Evolutionary conservation across 2,797 vertebrate genomes (phyloP), one percentile per base, ranked within the genome.

Genomic region (Garrulus glandarius): DNA sequence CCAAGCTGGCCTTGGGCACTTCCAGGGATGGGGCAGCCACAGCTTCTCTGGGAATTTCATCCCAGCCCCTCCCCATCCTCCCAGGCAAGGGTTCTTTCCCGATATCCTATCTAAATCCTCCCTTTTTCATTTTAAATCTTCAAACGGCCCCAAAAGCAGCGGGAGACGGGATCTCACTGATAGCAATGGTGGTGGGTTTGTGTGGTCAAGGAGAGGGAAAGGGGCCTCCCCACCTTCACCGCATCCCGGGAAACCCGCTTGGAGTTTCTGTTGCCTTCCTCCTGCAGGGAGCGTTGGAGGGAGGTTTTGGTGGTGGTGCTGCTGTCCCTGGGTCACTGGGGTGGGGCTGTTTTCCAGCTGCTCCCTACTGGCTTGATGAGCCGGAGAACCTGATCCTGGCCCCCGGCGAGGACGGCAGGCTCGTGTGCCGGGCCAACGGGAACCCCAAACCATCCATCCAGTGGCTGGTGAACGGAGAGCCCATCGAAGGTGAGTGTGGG

Each of bases 341-440:
- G 10, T 1, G 34, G 27, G 93, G 88, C 7, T 97, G 9, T 94
- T 92, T 96, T 96, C 75, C 95, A 99, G 99, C 99, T 95, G 99
- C 99, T 93, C 99, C 99, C 6, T 99, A 99, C 87, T 99, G 99
- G 99, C 95, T 99, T 91, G 99, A 99, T 12, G 98, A 99, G 91
- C 99, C 99, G 4, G 97, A 98, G 52, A 99, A 99, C 93, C 98
- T 99, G 67, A 99, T 99, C 79, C 97, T 99, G 50, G 98, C 99
- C 34, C 99, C 99, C 0, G 98, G 99, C 0, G 99, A 99, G 95
- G 99, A 99, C 0, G 99, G 99, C 11, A 98, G 99, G 14, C 96
- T 99, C 46, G 98, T 99, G 81, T 99, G 99, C 95, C 98, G 99
- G 24, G 99, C 99, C 95, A 99, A 98, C 0, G 99, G 99, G 26